Conservation (phyloP, 2,113 vertebrate species). For the Abramis brama region DNA sequence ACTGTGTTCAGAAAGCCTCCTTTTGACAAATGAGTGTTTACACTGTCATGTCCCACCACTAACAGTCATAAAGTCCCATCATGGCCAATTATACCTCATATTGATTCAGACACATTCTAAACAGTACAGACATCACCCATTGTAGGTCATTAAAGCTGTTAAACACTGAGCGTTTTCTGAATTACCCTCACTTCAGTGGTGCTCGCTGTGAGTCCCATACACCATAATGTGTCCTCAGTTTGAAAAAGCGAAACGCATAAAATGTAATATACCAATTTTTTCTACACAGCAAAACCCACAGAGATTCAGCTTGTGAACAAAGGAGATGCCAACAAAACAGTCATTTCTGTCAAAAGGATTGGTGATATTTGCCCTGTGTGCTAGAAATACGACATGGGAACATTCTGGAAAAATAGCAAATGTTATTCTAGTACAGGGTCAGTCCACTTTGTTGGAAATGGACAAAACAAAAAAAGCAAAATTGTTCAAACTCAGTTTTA, state of each 20-base stretch:
- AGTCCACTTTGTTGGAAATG: background rate
- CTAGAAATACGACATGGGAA: constrained; percentile 24
- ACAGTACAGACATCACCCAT: constrained; percentile 61
- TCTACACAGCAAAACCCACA: constrained; percentile 52
- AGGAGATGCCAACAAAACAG: constrained; percentile 53
- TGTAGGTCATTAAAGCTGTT: constrained; percentile 63
- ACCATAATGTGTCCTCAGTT: constrained; percentile 61
- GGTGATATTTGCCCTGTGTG: constrained; percentile 48
- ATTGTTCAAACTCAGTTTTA: background rate
- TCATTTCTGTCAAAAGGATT: constrained; percentile 30
- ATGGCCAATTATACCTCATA: constrained; percentile 73
- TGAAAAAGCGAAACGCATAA: constrained; percentile 59
- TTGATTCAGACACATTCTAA: constrained; percentile 66
- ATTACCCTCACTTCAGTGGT: constrained; percentile 61
- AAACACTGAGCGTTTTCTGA: constrained; percentile 59
- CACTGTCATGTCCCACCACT: constrained; percentile 67
- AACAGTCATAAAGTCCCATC: constrained; percentile 74
- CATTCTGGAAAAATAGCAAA: constrained; percentile 25
- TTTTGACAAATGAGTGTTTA: constrained; percentile 72
- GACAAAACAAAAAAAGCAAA: constrained; percentile 12
- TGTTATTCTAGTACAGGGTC: background rate
- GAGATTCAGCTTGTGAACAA: constrained; percentile 58
- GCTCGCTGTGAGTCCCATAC: constrained; percentile 54
- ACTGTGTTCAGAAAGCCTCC: constrained; percentile 63
- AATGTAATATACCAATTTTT: constrained; percentile 57